A percentile compares a stretch with the other conserved stretches of the same genome.
Evolutionary conservation across 2,797 vertebrate genomes (phyloP).

Genomic region (Limnodromus scolopaceus): DNA sequence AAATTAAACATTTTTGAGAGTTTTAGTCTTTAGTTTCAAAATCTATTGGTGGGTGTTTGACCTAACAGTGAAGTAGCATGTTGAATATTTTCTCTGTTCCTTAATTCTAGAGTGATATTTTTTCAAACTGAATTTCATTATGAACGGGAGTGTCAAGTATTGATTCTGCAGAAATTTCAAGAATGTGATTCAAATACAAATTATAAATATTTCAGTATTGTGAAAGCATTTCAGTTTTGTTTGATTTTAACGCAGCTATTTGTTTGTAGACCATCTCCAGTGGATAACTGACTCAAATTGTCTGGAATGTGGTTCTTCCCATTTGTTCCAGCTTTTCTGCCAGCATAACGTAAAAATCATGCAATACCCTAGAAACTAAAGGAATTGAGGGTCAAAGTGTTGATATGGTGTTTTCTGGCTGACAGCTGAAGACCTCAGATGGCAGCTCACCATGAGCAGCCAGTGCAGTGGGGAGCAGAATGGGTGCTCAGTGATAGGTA

Average conservation of each 20-base stretch:
- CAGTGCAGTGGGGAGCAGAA: background rate
- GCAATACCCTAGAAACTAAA: background rate
- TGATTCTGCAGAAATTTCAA: background rate
- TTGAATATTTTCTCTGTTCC: background rate
- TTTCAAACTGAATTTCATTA: background rate
- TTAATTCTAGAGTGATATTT: background rate
- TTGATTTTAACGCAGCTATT: background rate
- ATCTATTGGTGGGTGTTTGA: background rate
- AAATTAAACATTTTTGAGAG: background rate
- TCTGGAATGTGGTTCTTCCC: background rate
- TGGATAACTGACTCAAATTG: background rate
- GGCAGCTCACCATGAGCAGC: background rate
- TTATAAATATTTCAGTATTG: background rate
- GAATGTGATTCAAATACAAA: background rate
- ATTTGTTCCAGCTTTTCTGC: background rate
- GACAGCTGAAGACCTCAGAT: background rate
- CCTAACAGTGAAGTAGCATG: background rate
- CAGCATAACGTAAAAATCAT: background rate
- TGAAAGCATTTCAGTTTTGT: background rate
- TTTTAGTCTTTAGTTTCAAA: background rate
- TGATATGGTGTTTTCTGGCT: background rate
- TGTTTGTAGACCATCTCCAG: background rate
- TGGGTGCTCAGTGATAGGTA: fast-evolving
- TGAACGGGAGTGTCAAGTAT: background rate
- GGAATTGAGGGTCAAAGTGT: background rate